Percentiles rank a stretch among this genome's conserved stretches.
These are phyloP conservation scores for Eilema caniola DNA, from an alignment of 2,888 invertebrate species.

Conservation along the genomic window DNA sequence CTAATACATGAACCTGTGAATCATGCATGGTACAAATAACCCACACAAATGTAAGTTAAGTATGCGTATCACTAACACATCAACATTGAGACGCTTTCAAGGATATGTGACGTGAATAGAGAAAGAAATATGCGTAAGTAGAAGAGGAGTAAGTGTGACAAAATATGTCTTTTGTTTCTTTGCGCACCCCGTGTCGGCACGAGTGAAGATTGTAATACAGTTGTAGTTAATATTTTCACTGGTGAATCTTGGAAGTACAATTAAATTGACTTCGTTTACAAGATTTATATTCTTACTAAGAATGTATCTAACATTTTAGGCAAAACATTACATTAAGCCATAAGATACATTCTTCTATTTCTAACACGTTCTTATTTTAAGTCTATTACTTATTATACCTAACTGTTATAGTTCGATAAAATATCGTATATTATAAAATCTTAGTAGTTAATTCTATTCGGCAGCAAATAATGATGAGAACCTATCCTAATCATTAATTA, in stretches of 20 bases:
- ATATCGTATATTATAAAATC: too few species aligned
- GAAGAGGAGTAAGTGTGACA: conserved; percentile 64
- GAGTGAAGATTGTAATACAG: conserved; percentile 81
- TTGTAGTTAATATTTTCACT: conserved; percentile 75
- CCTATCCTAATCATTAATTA: too few species aligned
- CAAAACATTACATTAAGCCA: too few species aligned
- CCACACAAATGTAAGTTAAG: conserved; percentile 59
- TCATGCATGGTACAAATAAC: conserved; percentile 60
- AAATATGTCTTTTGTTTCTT: conserved; percentile 80
- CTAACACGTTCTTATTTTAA: too few species aligned
- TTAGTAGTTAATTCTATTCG: too few species aligned
- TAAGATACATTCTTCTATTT: too few species aligned
- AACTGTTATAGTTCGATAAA: too few species aligned
- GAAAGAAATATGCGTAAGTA: conserved; percentile 68
- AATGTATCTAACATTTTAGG: too few species aligned
- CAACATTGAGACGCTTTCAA: conserved; percentile 74
- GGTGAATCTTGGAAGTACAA: conserved; percentile 40
- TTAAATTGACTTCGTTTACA: conserved; percentile 23
- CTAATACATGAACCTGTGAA: conserved; percentile 41
- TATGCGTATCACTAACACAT: conserved; percentile 73
- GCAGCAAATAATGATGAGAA: too few species aligned
- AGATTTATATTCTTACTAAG: too few species aligned
- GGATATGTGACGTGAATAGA: conserved; percentile 73
- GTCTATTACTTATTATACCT: too few species aligned
- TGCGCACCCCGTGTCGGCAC: conserved; percentile 78